Conservation (phyloP, 2,113 vertebrate species). For the Aepyceros melampus region DNA sequence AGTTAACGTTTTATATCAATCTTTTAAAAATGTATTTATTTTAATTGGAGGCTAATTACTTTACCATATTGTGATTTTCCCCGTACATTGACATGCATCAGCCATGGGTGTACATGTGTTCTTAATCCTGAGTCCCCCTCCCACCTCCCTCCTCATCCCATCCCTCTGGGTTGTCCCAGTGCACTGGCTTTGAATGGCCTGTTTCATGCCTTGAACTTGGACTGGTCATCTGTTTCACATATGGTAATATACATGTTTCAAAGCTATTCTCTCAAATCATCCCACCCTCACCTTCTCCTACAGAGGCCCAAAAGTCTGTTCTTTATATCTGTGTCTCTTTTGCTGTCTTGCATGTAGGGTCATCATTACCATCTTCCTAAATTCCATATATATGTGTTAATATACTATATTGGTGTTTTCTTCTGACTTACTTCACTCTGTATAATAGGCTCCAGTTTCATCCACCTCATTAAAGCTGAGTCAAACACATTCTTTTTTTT, state of each 20-base stretch:
- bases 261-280: not conserved
- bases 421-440: not conserved
- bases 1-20: not conserved
- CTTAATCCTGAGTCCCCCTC: not conserved
- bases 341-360: not conserved
- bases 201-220: not conserved
- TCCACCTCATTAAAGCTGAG: not conserved
- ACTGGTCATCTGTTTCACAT: not conserved
- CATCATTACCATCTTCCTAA: not conserved
- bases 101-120: not conserved
- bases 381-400: not conserved
- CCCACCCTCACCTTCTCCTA: not conserved
- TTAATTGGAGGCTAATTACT: not conserved
- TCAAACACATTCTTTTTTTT: not conserved
- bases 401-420: not conserved
- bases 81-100: not conserved
- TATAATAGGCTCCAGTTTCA: not conserved
- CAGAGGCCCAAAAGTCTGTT: not conserved
- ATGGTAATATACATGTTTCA: not conserved
- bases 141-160: not conserved
- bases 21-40: not conserved
- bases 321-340: not conserved
- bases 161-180: not conserved
- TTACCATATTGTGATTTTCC: not conserved
- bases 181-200: not conserved